phyloP scores from a whole-genome alignment of 2,113 vertebrate genomes.

The Laterallus jamaicensis region DNA sequence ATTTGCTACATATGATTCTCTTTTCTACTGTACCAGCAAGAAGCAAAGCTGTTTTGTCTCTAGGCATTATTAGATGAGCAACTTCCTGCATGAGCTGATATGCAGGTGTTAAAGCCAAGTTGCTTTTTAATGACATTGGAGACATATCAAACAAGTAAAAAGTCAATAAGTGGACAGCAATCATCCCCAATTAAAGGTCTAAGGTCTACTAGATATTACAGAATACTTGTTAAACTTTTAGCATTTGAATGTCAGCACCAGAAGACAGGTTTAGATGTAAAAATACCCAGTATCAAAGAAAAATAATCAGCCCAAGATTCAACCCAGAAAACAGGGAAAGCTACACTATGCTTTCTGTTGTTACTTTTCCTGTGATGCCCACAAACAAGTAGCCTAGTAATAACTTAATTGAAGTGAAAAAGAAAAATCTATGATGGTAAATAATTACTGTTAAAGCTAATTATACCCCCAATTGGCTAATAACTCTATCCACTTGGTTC shows the following conservation, averaged over 20 bases:
- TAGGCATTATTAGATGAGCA: background rate
- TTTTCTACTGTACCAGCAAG: background rate
- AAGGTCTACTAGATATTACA: background rate
- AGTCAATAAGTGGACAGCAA: background rate
- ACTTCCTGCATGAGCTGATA: background rate
- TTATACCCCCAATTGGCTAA: fast-evolving
- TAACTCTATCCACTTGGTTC: background rate
- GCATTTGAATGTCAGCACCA: background rate
- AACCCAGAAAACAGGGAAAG: background rate
- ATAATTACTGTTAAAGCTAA: background rate
- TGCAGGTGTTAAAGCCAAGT: background rate
- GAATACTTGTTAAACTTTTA: background rate
- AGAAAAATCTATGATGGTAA: background rate
- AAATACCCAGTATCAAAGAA: background rate
- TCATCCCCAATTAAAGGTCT: background rate
- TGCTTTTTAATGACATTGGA: background rate
- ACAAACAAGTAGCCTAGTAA: background rate
- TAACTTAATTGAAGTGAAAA: background rate
- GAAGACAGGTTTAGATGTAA: background rate
- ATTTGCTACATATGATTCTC: background rate
- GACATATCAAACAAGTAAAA: background rate
- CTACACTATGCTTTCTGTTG: background rate
- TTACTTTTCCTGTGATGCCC: background rate
- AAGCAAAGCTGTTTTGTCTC: background rate
- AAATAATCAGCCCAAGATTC: background rate